A percentile compares a stretch with the other conserved stretches of the same genome.
Evolutionary conservation across 2,888 invertebrate species (phyloP).

Genomic region (Archips xylosteana): DNA sequence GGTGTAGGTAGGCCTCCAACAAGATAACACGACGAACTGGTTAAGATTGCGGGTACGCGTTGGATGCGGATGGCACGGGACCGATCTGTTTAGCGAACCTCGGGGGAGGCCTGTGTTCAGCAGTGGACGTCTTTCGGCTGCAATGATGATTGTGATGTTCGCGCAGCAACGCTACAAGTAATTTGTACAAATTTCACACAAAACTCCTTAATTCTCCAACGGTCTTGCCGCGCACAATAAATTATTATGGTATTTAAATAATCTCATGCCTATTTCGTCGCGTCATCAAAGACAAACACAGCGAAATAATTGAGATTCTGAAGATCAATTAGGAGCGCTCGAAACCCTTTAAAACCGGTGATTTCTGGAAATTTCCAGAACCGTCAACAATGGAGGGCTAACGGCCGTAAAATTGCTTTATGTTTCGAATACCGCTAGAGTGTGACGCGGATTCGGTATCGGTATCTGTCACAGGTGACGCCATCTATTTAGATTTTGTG

Average conservation of each 20-base stretch:
- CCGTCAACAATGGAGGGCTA: constrained; percentile 24
- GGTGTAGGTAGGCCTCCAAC: too few relatives aligned
- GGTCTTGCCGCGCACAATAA: neutral
- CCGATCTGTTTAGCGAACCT: too few relatives aligned
- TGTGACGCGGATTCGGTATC: neutral
- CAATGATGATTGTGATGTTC: neutral
- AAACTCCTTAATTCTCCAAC: neutral
- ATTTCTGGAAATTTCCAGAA: constrained; percentile 21
- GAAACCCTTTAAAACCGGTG: constrained; percentile 26
- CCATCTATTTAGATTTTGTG: too few relatives aligned
- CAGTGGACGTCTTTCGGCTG: too few relatives aligned
- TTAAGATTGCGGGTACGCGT: too few relatives aligned
- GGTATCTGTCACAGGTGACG: neutral
- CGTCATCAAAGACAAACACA: constrained; percentile 12
- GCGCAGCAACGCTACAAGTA: neutral
- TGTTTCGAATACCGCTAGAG: constrained; percentile 23
- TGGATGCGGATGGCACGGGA: too few relatives aligned
- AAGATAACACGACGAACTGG: too few relatives aligned
- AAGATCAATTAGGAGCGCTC: constrained; percentile 23
- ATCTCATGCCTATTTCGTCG: neutral
- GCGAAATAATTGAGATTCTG: constrained; percentile 22
- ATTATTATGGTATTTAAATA: constrained; percentile 10
- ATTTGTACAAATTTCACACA: neutral
- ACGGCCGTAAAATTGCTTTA: constrained; percentile 26
- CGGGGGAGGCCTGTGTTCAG: too few relatives aligned